Percentiles rank a stretch among this genome's conserved stretches.
Evolutionary conservation across 2,113 vertebrate species (phyloP).

Genomic region (Lepisosteus osseus): DNA sequence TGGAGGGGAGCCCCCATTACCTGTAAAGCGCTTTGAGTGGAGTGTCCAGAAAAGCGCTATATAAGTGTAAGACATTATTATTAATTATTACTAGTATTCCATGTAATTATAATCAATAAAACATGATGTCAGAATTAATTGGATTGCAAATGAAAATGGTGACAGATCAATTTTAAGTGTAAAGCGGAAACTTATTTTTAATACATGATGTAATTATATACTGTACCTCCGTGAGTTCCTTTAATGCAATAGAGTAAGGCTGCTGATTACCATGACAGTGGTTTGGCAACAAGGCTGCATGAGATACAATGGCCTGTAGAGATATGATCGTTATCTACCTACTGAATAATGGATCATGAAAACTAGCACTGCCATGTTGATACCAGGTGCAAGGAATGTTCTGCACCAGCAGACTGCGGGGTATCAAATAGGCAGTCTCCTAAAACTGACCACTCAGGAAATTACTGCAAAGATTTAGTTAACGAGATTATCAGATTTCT

Average conservation of each 20-base stretch:
- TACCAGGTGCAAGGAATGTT: slow-evolving; percentile 22
- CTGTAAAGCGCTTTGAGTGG: no score
- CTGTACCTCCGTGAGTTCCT: slow-evolving; percentile 51
- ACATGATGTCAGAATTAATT: slow-evolving; percentile 29
- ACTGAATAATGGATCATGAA: slow-evolving; percentile 63
- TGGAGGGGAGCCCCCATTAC: no score
- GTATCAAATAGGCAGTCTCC: slow-evolving; percentile 30
- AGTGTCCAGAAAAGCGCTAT: no score
- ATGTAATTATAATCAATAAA: slow-evolving; percentile 32
- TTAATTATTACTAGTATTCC: slow-evolving; percentile 8
- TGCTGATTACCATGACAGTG: slow-evolving; percentile 62
- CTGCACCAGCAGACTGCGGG: slow-evolving; percentile 10
- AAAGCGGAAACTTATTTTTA: slow-evolving; percentile 60
- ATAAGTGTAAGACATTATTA: background rate
- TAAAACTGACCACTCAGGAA: slow-evolving; percentile 31
- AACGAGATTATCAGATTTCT: background rate
- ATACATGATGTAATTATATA: slow-evolving; percentile 61
- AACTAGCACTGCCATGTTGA: slow-evolving; percentile 38
- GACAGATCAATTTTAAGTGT: slow-evolving; percentile 40
- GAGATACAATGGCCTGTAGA: slow-evolving; percentile 46
- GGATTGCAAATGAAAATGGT: slow-evolving; percentile 36
- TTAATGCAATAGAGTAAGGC: slow-evolving; percentile 64
- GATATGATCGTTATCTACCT: slow-evolving; percentile 58
- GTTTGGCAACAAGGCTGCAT: slow-evolving; percentile 65
- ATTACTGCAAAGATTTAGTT: slow-evolving; percentile 9